Evolutionary conservation across 2,888 invertebrate species (phyloP).

Genomic region (Galerucella calmariensis): DNA sequence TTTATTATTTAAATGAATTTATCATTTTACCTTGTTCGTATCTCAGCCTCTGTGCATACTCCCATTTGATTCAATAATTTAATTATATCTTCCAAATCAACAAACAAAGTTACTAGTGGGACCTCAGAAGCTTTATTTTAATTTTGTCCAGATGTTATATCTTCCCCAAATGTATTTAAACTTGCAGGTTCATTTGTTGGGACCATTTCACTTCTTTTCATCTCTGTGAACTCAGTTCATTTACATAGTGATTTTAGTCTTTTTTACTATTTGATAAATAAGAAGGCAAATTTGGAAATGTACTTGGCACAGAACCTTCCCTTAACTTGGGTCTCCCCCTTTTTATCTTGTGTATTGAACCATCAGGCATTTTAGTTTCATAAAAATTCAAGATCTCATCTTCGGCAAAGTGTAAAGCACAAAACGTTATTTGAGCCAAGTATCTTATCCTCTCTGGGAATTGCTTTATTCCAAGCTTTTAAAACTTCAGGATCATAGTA

Average conservation of each 20-base stretch:
- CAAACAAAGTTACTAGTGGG: not conserved
- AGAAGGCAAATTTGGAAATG: not conserved
- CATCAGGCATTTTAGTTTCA: not conserved
- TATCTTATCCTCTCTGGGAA: constrained; percentile 4
- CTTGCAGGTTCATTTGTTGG: not conserved
- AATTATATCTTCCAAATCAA: constrained; percentile 1
- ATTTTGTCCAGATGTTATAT: not conserved
- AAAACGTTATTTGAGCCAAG: not conserved
- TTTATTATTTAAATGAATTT: constrained; percentile 1
- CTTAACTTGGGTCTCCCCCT: not conserved
- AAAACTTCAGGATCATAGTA: not conserved
- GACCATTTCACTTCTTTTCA: not conserved
- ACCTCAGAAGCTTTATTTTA: not conserved
- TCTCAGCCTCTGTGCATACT: constrained; percentile 1
- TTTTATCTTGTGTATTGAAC: too few relatives aligned
- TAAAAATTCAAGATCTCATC: not conserved
- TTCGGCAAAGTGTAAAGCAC: not conserved
- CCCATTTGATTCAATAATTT: not conserved
- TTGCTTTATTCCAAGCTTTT: constrained; percentile 1
- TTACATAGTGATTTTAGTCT: not conserved
- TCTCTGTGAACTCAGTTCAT: not conserved
- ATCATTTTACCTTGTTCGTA: not conserved
- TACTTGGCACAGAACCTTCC: not conserved
- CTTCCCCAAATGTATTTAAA: not conserved
- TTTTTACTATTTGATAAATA: not conserved